Evolutionary conservation across 1,140 invertebrate genomes (phyloP).

Genomic region (Drosophila nebulosa): DNA sequence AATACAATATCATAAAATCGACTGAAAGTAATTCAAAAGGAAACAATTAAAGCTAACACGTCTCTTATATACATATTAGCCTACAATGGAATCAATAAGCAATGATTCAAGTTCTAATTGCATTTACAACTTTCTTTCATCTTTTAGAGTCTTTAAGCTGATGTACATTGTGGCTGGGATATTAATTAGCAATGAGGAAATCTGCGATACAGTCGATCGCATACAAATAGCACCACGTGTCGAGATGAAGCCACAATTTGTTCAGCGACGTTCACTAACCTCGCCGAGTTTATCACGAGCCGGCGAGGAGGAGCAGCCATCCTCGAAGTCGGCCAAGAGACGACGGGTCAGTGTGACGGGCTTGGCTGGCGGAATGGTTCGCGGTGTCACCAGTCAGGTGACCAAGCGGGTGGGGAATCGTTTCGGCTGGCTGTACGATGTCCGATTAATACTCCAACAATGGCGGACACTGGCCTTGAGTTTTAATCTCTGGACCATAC

Average conservation of each 20-base stretch:
- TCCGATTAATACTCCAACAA: conserved; percentile 46
- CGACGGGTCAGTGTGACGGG: conserved; percentile 51
- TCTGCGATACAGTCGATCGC: conserved; percentile 75
- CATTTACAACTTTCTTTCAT: too few species aligned
- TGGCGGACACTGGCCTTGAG: conserved; percentile 50
- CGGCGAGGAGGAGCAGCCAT: conserved; percentile 1
- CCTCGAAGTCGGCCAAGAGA: conserved; percentile 3
- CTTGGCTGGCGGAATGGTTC: conserved; percentile 49
- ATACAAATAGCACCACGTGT: conserved; percentile 79
- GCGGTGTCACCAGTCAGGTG: conserved; percentile 57
- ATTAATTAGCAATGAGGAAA: conserved; percentile 75
- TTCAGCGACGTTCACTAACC: conserved; percentile 15
- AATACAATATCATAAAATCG: too few species aligned
- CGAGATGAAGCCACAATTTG: conserved; percentile 54
- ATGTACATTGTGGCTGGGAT: conserved; percentile 79
- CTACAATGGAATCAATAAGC: too few species aligned
- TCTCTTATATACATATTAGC: too few species aligned
- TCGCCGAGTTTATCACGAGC: neutral
- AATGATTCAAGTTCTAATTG: too few species aligned
- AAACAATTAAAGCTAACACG: too few species aligned
- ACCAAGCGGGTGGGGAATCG: conserved; percentile 49
- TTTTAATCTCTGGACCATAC: conserved; percentile 73
- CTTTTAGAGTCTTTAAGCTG: conserved; percentile 67
- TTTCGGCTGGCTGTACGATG: conserved; percentile 50
- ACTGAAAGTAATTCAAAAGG: too few species aligned